Percentiles rank a stretch among this genome's conserved stretches.
These are phyloP conservation scores for Proales similis DNA, from an alignment of 1,140 invertebrate species.

Conservation along the genomic window DNA sequence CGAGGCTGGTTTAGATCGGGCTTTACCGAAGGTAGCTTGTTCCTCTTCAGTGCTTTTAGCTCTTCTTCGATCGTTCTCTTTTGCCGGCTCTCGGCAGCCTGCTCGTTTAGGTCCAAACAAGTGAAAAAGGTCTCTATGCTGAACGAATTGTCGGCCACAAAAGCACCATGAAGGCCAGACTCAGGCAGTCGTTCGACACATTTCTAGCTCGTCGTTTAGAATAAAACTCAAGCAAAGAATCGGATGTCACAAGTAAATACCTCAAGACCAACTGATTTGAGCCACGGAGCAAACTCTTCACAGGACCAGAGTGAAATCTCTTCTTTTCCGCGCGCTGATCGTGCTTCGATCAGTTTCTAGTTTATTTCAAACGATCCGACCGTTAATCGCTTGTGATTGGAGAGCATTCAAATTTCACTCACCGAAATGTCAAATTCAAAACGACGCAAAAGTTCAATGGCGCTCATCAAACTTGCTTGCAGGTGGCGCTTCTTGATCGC, in stretches of 20 bases:
- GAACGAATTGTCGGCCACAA: constrained; percentile 35
- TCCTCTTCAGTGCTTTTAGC: constrained; percentile 16
- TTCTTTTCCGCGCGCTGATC: constrained; percentile 3
- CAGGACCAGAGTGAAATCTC: constrained; percentile 28
- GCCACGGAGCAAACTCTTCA: constrained; percentile 29
- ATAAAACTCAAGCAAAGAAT: background rate
- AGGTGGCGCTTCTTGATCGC: constrained; percentile 10
- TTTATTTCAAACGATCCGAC: no score
- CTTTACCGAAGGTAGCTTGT: no score
- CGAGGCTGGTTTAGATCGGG: no score
- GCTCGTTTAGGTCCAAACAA: constrained; percentile 14
- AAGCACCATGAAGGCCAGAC: constrained; percentile 32
- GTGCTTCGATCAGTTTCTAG: background rate
- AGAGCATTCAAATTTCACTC: no score
- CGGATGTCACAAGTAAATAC: background rate
- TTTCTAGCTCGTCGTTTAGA: background rate
- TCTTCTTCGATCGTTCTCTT: constrained; percentile 34
- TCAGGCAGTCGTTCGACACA: constrained; percentile 1
- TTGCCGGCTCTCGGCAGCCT: constrained; percentile 5
- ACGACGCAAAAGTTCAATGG: constrained; percentile 9
- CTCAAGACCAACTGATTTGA: constrained; percentile 26
- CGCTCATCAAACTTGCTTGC: constrained; percentile 10
- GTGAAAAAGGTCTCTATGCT: constrained; percentile 9
- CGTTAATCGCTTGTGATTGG: no score
- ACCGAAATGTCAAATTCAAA: constrained; percentile 23